Evolutionary conservation across 2,888 invertebrate genomes (phyloP).

Genomic region (Nemotelus pantherinus): DNA sequence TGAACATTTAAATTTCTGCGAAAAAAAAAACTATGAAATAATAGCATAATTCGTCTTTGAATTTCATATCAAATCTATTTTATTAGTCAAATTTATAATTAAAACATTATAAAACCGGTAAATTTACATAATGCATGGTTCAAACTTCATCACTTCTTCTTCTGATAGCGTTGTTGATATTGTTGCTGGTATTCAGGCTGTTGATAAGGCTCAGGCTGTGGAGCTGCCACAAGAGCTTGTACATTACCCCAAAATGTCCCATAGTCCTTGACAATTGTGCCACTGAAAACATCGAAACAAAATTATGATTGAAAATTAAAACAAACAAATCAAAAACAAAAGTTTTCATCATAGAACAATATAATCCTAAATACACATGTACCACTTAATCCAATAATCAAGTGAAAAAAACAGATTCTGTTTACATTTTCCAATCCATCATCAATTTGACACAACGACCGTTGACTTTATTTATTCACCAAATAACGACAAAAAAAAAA

Average conservation of each 20-base stretch:
- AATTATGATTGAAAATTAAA: neutral
- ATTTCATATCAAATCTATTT: too few species aligned
- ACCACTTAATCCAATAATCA: neutral
- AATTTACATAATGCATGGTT: too few species aligned
- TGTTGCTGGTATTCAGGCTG: constrained; percentile 7
- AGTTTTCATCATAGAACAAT: neutral
- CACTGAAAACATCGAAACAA: constrained; percentile 68
- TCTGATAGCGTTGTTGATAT: neutral
- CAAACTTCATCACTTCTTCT: neutral
- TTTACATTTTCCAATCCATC: neutral
- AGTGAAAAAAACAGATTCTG: neutral
- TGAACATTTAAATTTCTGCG: too few species aligned
- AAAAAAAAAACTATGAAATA: too few species aligned
- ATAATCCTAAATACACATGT: neutral
- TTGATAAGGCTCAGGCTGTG: constrained; percentile 45
- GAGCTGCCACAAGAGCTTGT: constrained; percentile 66
- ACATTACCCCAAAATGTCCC: constrained; percentile 79
- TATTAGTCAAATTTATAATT: too few species aligned
- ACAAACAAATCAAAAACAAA: neutral
- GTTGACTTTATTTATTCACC: neutral
- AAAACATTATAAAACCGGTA: too few species aligned
- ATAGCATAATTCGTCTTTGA: too few species aligned
- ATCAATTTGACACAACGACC: neutral
- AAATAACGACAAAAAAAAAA: neutral
- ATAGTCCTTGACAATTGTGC: constrained; percentile 79